phyloP scores from a whole-genome alignment of 2,888 invertebrate genomes.

The Heteromurus nitidus region DNA sequence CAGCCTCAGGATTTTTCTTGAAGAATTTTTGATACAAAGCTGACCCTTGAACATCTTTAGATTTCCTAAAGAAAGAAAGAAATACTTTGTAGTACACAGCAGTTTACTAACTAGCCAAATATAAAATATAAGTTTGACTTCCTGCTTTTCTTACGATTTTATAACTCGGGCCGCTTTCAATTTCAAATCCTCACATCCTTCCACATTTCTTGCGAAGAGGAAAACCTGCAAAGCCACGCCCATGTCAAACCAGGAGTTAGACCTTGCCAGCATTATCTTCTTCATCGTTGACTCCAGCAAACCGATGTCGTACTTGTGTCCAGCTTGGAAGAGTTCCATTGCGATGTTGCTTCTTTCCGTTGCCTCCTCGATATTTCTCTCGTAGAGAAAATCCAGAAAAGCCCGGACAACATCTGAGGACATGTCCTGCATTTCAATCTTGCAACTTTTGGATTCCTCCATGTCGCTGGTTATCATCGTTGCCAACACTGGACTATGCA shows the following conservation, averaged over 20 bases:
- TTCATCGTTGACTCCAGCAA: not conserved
- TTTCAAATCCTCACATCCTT: not conserved
- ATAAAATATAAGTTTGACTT: no score
- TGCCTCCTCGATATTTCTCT: not conserved
- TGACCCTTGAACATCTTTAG: no score
- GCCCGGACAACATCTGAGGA: not conserved
- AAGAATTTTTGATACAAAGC: no score
- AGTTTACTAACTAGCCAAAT: no score
- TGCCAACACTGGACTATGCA: not conserved
- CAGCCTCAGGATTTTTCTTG: no score
- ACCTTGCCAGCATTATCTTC: not conserved
- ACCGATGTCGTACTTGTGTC: conserved; percentile 3
- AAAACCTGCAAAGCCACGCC: not conserved
- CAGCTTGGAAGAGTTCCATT: not conserved
- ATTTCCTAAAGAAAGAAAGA: no score
- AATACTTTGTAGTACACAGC: no score
- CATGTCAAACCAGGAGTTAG: not conserved
- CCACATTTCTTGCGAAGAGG: not conserved
- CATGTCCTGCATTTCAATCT: conserved; percentile 6
- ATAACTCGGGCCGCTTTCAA: not conserved
- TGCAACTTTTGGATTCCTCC: not conserved
- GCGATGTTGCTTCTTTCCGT: not conserved
- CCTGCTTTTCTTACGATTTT: conserved; percentile 1
- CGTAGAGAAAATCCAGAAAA: not conserved
- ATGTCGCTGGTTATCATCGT: not conserved